phyloP scores from a whole-genome alignment of 2,113 vertebrate genomes.

The Lontra canadensis region DNA sequence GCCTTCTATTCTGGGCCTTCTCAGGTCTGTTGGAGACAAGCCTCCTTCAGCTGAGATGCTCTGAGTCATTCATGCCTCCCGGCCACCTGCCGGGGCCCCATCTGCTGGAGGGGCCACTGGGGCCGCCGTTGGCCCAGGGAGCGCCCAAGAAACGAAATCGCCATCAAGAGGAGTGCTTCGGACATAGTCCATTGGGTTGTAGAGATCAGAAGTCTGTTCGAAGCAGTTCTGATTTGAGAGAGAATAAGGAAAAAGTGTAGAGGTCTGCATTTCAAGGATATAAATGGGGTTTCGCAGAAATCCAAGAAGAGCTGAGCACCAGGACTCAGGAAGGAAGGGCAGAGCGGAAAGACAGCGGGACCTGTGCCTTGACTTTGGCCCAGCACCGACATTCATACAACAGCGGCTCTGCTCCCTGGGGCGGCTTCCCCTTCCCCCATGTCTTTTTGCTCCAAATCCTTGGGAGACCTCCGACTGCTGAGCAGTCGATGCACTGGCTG shows the following conservation, averaged over 20 bases:
- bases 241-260: neutral
- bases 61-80: neutral
- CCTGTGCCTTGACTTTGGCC: accelerated
- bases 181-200: neutral
- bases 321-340: neutral
- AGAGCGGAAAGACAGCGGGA: neutral
- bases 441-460: neutral
- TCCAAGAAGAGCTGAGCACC: neutral
- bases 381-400: accelerated
- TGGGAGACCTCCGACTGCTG: neutral
- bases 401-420: neutral
- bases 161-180: neutral
- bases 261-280: neutral
- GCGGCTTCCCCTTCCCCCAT: neutral
- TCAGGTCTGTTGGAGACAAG: neutral
- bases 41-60: neutral
- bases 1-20: neutral
- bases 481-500: neutral
- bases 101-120: neutral
- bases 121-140: neutral
- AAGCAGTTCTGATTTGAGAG: neutral
- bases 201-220: neutral
- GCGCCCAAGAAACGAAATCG: neutral
- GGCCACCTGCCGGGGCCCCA: neutral
- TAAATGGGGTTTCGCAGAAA: neutral